These are phyloP conservation scores for Gortyna flavago DNA, from an alignment of 2,888 invertebrate species.

Conservation along the genomic window DNA sequence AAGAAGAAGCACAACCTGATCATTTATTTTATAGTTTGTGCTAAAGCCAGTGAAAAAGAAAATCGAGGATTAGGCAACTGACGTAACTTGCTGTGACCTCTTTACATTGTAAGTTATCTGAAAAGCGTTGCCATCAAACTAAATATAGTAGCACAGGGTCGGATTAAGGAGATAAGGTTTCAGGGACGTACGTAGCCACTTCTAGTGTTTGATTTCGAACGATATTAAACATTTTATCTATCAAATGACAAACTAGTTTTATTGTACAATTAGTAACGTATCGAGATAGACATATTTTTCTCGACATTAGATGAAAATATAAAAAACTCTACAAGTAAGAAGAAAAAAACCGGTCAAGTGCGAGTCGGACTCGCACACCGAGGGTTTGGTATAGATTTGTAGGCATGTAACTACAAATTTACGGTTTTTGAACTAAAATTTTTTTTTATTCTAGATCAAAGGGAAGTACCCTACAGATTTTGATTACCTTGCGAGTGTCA, in stretches of 20 bases:
- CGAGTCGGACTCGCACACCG: too few relatives aligned
- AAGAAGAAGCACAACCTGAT: too few relatives aligned
- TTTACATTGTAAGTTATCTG: conserved; percentile 50
- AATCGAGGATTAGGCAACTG: conserved; percentile 32
- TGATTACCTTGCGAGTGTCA: too few relatives aligned
- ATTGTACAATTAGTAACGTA: not conserved
- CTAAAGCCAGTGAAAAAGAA: conserved; percentile 15
- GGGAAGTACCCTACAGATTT: too few relatives aligned
- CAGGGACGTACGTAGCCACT: not conserved
- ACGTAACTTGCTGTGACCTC: conserved; percentile 41
- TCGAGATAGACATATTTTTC: not conserved
- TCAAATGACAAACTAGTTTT: not conserved
- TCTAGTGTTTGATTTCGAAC: not conserved
- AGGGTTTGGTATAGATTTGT: too few relatives aligned
- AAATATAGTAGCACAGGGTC: conserved; percentile 51
- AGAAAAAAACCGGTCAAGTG: too few relatives aligned
- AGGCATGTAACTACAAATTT: too few relatives aligned
- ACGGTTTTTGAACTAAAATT: too few relatives aligned
- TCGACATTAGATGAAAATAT: too few relatives aligned
- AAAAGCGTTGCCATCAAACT: conserved; percentile 51
- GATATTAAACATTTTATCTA: conserved; percentile 1
- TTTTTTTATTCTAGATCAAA: too few relatives aligned
- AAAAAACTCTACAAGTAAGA: too few relatives aligned
- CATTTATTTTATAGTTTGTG: too few relatives aligned
- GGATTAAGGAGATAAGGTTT: conserved; percentile 4